Conservation (phyloP, 2,888 invertebrate species). For the Oligia strigilis region DNA sequence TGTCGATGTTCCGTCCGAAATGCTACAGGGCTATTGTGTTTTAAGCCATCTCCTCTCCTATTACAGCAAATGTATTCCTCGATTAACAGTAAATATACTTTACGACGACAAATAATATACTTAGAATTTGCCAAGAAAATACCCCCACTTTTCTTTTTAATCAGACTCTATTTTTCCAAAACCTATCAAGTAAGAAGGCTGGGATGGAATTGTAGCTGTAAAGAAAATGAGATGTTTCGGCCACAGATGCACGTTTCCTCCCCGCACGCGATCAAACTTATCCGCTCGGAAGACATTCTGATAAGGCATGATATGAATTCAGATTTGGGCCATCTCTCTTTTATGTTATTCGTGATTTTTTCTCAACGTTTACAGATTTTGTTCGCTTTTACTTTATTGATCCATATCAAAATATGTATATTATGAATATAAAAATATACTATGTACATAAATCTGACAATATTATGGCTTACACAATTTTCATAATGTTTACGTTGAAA, state of each 20-base stretch:
- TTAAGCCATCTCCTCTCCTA: slow-evolving; percentile 76
- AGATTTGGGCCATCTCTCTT: slow-evolving; percentile 76
- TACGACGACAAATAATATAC: slow-evolving; percentile 60
- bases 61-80: slow-evolving; percentile 69
- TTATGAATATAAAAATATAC: slow-evolving; percentile 67
- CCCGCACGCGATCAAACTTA: slow-evolving; percentile 73
- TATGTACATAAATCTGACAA: slow-evolving; percentile 61
- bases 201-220: slow-evolving; percentile 75
- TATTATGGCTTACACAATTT: slow-evolving; percentile 64
- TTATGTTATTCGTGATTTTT: slow-evolving; percentile 74
- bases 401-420: slow-evolving; percentile 65
- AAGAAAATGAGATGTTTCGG: slow-evolving; percentile 80
- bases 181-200: slow-evolving; percentile 67
- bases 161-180: slow-evolving; percentile 71
- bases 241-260: slow-evolving; percentile 77
- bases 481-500: slow-evolving; percentile 63
- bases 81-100: slow-evolving; percentile 68
- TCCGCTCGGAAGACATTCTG: slow-evolving; percentile 78
- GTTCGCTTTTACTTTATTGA: slow-evolving; percentile 67
- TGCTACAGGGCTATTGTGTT: slow-evolving; percentile 79
- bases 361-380: slow-evolving; percentile 67
- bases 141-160: slow-evolving; percentile 66
- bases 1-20: slow-evolving; percentile 85
- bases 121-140: slow-evolving; percentile 37
- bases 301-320: slow-evolving; percentile 81